Evolutionary conservation across 2,888 invertebrate species (phyloP).

Genomic region (Fragum whitleyi): DNA sequence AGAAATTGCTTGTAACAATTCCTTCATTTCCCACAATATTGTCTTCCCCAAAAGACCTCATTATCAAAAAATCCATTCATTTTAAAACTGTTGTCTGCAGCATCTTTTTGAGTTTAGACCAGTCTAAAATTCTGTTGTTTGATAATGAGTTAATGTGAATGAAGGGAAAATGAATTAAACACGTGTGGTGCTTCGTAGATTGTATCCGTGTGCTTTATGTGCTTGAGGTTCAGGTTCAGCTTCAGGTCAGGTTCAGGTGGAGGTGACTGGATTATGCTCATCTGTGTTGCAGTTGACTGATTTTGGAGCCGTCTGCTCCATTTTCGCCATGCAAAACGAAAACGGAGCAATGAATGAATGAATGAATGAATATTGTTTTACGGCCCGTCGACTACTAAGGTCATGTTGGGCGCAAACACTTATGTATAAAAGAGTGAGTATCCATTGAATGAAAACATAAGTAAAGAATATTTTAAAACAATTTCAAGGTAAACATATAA

Average conservation of each 20-base stretch:
- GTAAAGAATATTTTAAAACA: no score
- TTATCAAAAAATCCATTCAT: no score
- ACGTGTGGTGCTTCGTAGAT: not conserved
- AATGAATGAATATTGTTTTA: no score
- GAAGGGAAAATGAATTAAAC: not conserved
- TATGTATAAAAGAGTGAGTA: no score
- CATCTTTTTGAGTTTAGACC: not conserved
- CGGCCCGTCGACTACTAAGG: no score
- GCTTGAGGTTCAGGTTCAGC: not conserved
- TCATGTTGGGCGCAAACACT: no score
- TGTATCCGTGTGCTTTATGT: not conserved
- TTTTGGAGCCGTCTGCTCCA: not conserved
- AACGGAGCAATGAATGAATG: no score
- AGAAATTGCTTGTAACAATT: no score
- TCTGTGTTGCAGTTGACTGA: not conserved
- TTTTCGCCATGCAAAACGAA: not conserved
- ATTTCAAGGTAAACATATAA: no score
- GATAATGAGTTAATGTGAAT: not conserved
- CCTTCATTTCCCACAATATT: no score
- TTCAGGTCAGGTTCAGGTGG: not conserved
- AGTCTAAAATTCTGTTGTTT: conserved; percentile 1
- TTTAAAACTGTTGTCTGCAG: not conserved
- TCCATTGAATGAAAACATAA: no score
- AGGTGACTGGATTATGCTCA: not conserved
- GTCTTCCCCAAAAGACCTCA: no score